Evolutionary conservation across 2,888 invertebrate genomes (phyloP).

Genomic region (Drosophila basisetae): DNA sequence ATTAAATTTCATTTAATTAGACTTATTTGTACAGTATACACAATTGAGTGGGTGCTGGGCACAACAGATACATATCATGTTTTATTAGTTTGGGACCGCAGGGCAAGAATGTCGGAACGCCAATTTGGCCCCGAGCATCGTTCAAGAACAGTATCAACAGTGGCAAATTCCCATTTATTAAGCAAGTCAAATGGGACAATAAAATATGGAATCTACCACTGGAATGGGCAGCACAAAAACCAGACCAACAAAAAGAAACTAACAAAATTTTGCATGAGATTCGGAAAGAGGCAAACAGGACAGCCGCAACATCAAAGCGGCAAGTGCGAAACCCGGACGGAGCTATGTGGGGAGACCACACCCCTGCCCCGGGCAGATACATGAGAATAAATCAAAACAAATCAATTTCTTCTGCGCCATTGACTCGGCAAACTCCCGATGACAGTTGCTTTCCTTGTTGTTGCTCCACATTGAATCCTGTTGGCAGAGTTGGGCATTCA

Average conservation of each 20-base stretch:
- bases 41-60: constrained; percentile 37
- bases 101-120: constrained; percentile 34
- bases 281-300: constrained; percentile 14
- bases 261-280: constrained; percentile 58
- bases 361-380: constrained; percentile 16
- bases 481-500: constrained; percentile 25
- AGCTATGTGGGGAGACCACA: neutral
- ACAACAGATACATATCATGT: constrained; percentile 60
- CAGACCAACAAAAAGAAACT: constrained; percentile 45
- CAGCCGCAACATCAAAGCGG: constrained; percentile 45
- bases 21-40: constrained; percentile 54
- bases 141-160: constrained; percentile 31
- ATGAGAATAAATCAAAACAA: constrained; percentile 74
- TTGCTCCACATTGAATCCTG: constrained; percentile 16
- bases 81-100: constrained; percentile 57
- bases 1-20: constrained; percentile 72
- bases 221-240: constrained; percentile 19
- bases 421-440: constrained; percentile 62
- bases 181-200: constrained; percentile 67
- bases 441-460: constrained; percentile 53
- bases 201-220: constrained; percentile 52
- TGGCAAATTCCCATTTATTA: constrained; percentile 67
- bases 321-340: constrained; percentile 17
- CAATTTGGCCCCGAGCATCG: constrained; percentile 29
- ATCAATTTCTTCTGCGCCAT: constrained; percentile 75